Base-by-base conservation (phyloP, 2,888 invertebrate species). In the Physocephala rufipes region DNA sequence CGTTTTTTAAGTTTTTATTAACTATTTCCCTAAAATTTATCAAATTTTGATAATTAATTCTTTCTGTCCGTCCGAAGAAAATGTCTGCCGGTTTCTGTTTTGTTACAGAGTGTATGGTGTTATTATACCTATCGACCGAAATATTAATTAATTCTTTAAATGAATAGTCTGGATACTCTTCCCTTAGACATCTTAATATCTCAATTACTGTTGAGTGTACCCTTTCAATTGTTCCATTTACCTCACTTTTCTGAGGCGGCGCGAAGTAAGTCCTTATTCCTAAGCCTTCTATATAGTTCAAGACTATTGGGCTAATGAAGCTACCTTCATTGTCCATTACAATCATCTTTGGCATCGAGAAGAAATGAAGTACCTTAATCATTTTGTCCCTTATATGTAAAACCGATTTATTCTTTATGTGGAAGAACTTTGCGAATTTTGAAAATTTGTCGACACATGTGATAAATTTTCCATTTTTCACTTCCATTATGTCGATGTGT, bases 61-160 rank as follows among this genome's bases (percentile, higher is more conserved):
- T 55, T 16, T 13, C 21, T 55, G 19, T 21, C 19, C 43, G 36
- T n/a, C 19, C 74, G 16, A 76, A 74, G 62, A 76, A 74, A 45
- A 75, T 59, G 16, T 76, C 76, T 0, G 43, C 47, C 0, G 75
- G 76, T 67, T 71, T 77, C 21, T 26, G 24, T 15, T 71, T 69
- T 0, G 72, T 76, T 0, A 76, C 75, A 0, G 76, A 76, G 13
- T 76, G 74, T 16, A 76, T 53, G 0, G 74, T 63, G 64, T 74
- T 77, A 47, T 77, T 77, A 21, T 77, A 76, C 5, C 77, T 58
- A 19, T 77, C 76, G 0, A 75, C 75, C 1, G 74, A 26, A 1
- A 74, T 67, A 13, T 71, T 30, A 1, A 76, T 19, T 4, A 73
- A 16, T 58, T 74, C 73, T 12, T 62, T 71, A 1, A 69, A 9